Evolutionary conservation across 1,140 invertebrate species (phyloP), one percentile per base, ranked within the genome.

Genomic region (Hormaphis cornu): DNA sequence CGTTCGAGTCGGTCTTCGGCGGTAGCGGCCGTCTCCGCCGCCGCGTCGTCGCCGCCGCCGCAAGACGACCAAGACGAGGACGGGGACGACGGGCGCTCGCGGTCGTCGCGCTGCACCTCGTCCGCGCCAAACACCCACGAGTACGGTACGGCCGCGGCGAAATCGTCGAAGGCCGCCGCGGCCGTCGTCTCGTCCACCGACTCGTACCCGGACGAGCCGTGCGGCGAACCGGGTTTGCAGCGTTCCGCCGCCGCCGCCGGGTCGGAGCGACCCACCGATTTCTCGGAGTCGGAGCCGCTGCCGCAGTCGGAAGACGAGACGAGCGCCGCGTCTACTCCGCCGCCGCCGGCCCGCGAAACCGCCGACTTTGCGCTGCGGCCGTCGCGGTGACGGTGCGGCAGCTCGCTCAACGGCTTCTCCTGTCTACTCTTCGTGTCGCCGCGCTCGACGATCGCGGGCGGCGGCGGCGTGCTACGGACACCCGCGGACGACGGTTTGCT

Each of bases 121-220:
- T 16, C 22, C 8, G 46, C 54, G 14, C 69, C 69, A 5, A 70
- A 70, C 18, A 70, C 69, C 69, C 69, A 70, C 28, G 69, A 70
- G 30, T 70, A 70, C 22, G 69, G 46, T 4, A 70, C 50, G 9
- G 58, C 26, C 52, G 18, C 14, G 40, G 16, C 40, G 40, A 2
- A 4, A 4, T 7, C 5, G 20, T n/a, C 12, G 14, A 7, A 14
- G 22, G n/a, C 26, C 16, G 18, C 18, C 5, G 44, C 33, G 18
- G n/a, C 28, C 9, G n/a, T 18, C 28, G 59, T 59, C 14, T 58
- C 54, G 16, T 70, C 54, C 1, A 70, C 37, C n/a, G 54, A 58
- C 35, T 70, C 69, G 54, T 59, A 59, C 0, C 54, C 54, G n/a
- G n/a, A n/a, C 40, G 54, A 59, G 18, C 56, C 50, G 35, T 24